A percentile compares a stretch with the other conserved stretches of the same genome.
Conservation (phyloP, 2,888 invertebrate species). For the Ctena decussata region DNA sequence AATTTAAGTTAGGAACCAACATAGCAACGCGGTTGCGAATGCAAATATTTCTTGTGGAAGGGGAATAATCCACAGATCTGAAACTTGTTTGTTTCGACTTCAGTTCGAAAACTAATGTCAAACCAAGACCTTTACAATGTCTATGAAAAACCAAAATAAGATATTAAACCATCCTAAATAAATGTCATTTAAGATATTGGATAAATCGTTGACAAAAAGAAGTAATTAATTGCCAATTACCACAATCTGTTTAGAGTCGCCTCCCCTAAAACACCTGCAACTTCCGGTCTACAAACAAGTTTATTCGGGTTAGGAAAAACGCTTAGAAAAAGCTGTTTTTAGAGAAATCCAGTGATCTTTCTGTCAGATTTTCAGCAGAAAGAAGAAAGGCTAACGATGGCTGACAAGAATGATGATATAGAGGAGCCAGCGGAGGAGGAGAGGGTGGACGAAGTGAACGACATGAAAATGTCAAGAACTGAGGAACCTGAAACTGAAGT, state of each 20-base stretch:
- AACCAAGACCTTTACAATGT: no score
- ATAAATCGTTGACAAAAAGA: no score
- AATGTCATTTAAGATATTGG: no score
- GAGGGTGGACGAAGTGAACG: conserved; percentile 59
- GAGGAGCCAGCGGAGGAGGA: conserved; percentile 45
- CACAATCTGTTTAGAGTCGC: conserved; percentile 25
- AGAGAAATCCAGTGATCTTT: neutral
- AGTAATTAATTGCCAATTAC: neutral
- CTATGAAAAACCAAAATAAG: no score
- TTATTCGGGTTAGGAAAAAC: conserved; percentile 31
- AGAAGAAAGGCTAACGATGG: no score
- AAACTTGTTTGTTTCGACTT: no score
- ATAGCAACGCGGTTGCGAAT: neutral
- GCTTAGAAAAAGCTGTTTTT: neutral
- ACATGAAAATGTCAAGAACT: conserved; percentile 77
- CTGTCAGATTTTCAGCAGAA: neutral
- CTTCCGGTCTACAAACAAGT: conserved; percentile 51
- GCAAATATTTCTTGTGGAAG: neutral
- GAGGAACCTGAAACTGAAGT: conserved; percentile 73
- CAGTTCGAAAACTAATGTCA: no score
- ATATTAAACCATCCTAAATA: no score
- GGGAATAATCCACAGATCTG: no score
- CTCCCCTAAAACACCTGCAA: conserved; percentile 47
- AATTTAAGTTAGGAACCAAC: no score
- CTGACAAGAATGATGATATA: conserved; percentile 46